Evolutionary conservation across 2,113 vertebrate species (phyloP).

Genomic region (Sminthopsis crassicaudata): DNA sequence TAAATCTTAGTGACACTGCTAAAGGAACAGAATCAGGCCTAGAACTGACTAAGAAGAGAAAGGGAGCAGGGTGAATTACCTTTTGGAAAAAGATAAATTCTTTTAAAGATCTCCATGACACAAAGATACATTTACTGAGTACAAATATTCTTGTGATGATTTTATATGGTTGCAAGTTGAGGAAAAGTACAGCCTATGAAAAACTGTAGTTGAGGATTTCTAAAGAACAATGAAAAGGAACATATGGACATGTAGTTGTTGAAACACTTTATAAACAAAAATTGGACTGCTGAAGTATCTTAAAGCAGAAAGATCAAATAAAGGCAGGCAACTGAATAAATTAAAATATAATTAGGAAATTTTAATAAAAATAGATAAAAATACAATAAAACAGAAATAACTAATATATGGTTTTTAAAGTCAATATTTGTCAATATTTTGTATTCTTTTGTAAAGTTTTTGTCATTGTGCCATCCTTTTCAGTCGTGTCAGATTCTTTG

Average conservation of each 20-base stretch:
- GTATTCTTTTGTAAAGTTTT: not conserved
- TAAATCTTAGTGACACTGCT: not conserved
- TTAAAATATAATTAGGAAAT: not conserved
- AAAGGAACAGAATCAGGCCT: not conserved
- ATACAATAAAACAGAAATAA: not conserved
- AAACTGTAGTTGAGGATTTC: not conserved
- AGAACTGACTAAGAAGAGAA: constrained; percentile 27
- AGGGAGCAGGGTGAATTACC: constrained; percentile 21
- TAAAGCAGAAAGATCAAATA: not conserved
- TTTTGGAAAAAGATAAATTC: not conserved
- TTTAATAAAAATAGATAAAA: not conserved
- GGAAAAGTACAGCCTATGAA: not conserved
- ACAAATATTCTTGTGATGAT: not conserved
- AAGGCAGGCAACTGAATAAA: not conserved
- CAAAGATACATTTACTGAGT: not conserved
- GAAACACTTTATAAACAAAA: not conserved
- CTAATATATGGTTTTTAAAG: not conserved
- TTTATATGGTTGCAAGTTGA: not conserved
- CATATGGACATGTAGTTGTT: not conserved
- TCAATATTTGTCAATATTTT: not conserved
- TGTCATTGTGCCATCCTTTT: not conserved
- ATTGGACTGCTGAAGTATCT: not conserved
- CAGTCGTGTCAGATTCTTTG: not conserved
- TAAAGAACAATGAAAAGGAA: not conserved
- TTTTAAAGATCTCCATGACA: not conserved